These are phyloP conservation scores for Drosophila takahashii DNA, from an alignment of 1,140 invertebrate genomes.

Conservation along the genomic window DNA sequence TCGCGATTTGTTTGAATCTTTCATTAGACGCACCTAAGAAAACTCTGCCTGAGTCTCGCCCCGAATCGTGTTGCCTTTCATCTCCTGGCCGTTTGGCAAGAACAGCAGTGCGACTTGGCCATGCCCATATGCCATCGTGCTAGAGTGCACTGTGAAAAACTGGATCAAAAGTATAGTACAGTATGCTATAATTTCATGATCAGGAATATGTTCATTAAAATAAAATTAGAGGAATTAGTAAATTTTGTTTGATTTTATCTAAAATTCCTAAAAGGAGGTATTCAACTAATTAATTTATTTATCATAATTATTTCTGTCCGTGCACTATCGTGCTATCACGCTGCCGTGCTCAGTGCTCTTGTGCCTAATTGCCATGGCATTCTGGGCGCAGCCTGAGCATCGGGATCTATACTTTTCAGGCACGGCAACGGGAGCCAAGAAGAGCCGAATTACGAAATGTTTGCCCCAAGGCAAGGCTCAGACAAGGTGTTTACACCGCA, in stretches of 20 bases:
- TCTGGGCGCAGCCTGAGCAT: conserved; percentile 45
- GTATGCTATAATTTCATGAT: too few relatives aligned
- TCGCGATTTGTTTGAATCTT: conserved; percentile 48
- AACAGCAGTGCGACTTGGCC: conserved; percentile 28
- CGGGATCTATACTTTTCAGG: conserved; percentile 42
- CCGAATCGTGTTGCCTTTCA: conserved; percentile 45
- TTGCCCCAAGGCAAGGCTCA: conserved; percentile 31
- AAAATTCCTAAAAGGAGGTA: too few relatives aligned
- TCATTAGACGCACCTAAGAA: conserved; percentile 51
- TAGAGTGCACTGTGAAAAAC: conserved; percentile 16
- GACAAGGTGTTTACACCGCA: conserved; percentile 51
- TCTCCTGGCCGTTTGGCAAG: conserved; percentile 40
- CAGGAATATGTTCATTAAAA: too few relatives aligned
- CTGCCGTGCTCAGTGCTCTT: conserved; percentile 18
- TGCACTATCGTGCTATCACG: conserved; percentile 14
- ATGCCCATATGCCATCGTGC: conserved; percentile 27
- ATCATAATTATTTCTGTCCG: conserved; percentile 5
- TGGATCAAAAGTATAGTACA: background rate
- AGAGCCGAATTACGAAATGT: conserved; percentile 43
- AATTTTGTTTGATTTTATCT: too few relatives aligned
- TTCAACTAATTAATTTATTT: too few relatives aligned
- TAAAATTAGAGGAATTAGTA: too few relatives aligned
- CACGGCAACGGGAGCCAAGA: conserved; percentile 32
- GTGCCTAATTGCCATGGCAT: conserved; percentile 50
- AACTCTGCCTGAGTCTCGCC: conserved; percentile 21